phyloP scores from a whole-genome alignment of 2,797 vertebrate species.

The Danio albolineatus region DNA sequence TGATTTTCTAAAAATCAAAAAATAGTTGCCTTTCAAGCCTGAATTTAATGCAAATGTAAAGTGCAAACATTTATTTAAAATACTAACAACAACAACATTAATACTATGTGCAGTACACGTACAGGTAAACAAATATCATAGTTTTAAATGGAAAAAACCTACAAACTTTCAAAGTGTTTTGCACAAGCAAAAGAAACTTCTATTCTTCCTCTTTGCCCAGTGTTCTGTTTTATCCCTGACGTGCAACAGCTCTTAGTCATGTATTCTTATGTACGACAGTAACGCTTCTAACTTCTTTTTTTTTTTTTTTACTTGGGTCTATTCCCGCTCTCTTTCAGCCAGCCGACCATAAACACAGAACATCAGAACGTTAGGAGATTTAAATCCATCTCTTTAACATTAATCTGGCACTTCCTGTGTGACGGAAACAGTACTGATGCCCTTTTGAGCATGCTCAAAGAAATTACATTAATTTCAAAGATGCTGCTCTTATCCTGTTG shows the following conservation, averaged over 20 bases:
- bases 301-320: conserved; percentile 11
- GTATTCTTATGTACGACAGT: not conserved
- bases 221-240: not conserved
- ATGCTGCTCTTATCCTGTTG: conserved; percentile 73
- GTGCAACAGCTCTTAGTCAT: conserved; percentile 26
- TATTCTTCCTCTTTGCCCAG: conserved; percentile 14
- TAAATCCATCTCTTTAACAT: conserved; percentile 74
- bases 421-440: conserved; percentile 60
- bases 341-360: conserved; percentile 58
- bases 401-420: conserved; percentile 77
- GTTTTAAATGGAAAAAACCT: no score
- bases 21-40: not conserved
- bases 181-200: not conserved
- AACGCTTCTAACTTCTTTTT: conserved; percentile 3
- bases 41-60: not conserved
- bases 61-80: not conserved
- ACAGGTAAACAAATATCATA: not conserved
- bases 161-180: not conserved
- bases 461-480: conserved; percentile 79
- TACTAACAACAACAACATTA: not conserved
- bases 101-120: not conserved
- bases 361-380: conserved; percentile 74
- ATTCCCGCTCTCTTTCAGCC: conserved; percentile 53
- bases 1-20: not conserved
- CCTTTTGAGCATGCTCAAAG: conserved; percentile 75